These are phyloP conservation scores for Neolamprologus sp. DNA, from an alignment of 2,113 vertebrate species.

Conservation along the genomic window DNA sequence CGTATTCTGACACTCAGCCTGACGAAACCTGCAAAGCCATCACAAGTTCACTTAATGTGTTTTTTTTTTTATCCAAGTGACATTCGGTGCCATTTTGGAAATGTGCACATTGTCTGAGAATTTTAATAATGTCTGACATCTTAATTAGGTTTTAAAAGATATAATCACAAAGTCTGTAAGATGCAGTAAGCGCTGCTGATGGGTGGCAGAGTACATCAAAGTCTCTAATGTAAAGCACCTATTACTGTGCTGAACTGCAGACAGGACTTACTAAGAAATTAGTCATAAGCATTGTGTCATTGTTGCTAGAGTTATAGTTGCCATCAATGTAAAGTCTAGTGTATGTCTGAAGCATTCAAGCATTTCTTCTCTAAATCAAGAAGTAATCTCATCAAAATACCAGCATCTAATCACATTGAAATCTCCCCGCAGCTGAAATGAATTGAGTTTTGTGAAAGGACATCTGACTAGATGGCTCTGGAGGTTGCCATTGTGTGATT, in stretches of 20 bases:
- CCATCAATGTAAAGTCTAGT: background rate
- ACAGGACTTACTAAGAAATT: background rate
- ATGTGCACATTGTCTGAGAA: background rate
- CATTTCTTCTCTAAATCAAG: background rate
- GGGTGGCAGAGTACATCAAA: background rate
- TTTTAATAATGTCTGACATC: background rate
- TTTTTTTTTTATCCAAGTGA: background rate
- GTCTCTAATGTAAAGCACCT: background rate
- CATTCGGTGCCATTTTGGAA: background rate
- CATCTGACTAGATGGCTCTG: constrained; percentile 6
- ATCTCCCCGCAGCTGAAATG: background rate
- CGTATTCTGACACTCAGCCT: background rate
- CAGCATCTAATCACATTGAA: background rate
- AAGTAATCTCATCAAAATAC: constrained; percentile 11
- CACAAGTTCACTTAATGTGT: background rate
- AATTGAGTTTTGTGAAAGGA: background rate
- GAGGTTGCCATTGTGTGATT: constrained; percentile 8
- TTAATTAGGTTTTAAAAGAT: background rate
- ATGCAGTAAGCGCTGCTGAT: background rate
- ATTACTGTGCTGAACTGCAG: background rate
- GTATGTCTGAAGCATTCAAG: background rate
- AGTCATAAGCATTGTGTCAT: background rate
- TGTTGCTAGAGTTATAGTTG: background rate
- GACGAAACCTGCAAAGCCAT: background rate
- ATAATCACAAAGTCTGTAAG: background rate